These are phyloP conservation scores for Dasypogon diadema DNA, from an alignment of 2,888 invertebrate species.

Conservation along the genomic window DNA sequence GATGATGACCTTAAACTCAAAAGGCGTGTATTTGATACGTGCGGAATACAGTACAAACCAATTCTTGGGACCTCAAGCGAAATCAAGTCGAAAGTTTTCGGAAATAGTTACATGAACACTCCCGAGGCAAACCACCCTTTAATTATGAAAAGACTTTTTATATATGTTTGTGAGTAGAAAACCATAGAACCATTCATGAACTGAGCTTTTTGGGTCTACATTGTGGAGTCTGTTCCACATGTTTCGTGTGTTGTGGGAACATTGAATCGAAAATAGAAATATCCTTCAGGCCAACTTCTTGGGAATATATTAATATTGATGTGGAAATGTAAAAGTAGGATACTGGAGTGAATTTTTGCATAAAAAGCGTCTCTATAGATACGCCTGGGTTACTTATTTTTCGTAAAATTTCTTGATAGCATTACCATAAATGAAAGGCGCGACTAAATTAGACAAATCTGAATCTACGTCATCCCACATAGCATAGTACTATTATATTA, in stretches of 20 bases:
- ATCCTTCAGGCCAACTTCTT: no score
- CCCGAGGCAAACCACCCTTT: neutral
- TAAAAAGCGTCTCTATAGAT: no score
- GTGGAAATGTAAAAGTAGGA: no score
- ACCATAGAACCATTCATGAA: neutral
- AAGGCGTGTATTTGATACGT: neutral
- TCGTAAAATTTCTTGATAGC: no score
- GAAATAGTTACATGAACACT: neutral
- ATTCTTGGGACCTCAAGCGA: slow-evolving; percentile 3
- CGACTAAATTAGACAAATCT: no score
- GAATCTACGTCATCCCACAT: no score
- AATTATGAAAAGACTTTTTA: neutral
- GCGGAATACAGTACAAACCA: neutral
- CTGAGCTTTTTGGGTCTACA: neutral
- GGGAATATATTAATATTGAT: no score
- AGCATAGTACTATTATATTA: no score
- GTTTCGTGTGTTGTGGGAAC: neutral
- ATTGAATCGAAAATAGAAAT: neutral
- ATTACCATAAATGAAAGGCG: no score
- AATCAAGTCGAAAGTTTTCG: neutral
- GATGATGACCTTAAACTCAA: slow-evolving; percentile 14
- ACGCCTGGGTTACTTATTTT: no score
- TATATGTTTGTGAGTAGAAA: neutral
- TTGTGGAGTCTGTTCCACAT: neutral
- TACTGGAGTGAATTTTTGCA: no score